Percentiles rank a stretch among this genome's conserved stretches.
These are phyloP conservation scores for Silurus glanis DNA, from an alignment of 2,113 vertebrate genomes.

Conservation along the genomic window DNA sequence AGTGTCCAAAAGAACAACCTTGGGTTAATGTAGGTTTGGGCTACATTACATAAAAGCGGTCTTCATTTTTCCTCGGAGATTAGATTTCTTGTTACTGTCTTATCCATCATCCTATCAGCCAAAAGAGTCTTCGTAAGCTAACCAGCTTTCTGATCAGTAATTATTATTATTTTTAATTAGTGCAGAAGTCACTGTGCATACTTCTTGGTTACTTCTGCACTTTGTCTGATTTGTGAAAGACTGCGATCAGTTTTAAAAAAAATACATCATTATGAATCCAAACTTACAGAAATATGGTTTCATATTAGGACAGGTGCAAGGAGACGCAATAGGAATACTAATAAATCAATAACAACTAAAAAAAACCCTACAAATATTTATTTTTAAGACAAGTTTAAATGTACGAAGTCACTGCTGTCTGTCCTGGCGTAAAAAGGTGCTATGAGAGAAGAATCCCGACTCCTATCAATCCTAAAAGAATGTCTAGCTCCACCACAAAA, in stretches of 20 bases:
- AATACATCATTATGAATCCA: not conserved
- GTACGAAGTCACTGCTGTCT: too few relatives aligned
- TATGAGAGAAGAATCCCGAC: too few relatives aligned
- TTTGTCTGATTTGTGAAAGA: not conserved
- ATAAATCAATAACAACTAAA: too few relatives aligned
- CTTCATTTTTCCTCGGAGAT: not conserved
- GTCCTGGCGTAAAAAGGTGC: too few relatives aligned
- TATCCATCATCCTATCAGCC: not conserved
- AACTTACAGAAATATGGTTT: not conserved
- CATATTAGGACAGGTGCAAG: not conserved
- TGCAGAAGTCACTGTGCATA: too few relatives aligned
- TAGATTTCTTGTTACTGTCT: not conserved
- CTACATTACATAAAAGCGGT: not conserved
- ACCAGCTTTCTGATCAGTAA: not conserved
- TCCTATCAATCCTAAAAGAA: not conserved
- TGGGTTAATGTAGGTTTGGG: too few relatives aligned
- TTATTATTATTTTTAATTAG: too few relatives aligned
- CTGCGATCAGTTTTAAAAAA: not conserved
- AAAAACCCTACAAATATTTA: not conserved
- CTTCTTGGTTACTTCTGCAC: too few relatives aligned
- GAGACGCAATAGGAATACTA: not conserved
- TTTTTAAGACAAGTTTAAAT: not conserved
- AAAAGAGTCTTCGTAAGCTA: not conserved
- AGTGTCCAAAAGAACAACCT: not conserved
- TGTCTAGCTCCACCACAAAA: not conserved